phyloP scores from a whole-genome alignment of 2,888 invertebrate genomes.

The Drosophila pegasa region DNA sequence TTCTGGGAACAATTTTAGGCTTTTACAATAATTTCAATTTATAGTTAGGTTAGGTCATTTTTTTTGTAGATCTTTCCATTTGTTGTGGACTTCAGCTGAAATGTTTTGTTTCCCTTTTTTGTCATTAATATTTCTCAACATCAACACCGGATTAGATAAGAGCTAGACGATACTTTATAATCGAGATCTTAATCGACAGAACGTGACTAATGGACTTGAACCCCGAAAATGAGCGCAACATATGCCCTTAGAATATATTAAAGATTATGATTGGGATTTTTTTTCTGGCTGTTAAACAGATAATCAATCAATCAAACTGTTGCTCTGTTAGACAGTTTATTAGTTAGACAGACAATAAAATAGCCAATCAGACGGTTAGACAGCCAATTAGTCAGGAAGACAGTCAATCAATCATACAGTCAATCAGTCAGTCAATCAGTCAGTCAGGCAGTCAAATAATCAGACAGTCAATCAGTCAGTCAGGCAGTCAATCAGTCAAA shows the following conservation, averaged over 20 bases:
- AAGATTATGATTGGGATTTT: too few species aligned
- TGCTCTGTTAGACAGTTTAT: too few species aligned
- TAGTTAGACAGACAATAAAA: too few species aligned
- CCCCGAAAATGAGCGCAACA: too few species aligned
- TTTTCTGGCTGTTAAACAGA: too few species aligned
- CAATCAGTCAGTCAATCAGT: background rate
- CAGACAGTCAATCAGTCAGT: background rate
- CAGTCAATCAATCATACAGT: background rate
- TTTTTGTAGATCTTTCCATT: background rate
- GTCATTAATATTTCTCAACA: background rate
- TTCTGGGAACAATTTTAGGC: too few species aligned
- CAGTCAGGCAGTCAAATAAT: background rate
- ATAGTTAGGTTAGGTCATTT: background rate
- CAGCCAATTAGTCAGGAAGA: too few species aligned
- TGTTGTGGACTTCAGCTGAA: background rate
- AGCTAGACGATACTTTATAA: background rate
- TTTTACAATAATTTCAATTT: background rate
- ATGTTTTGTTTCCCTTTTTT: background rate
- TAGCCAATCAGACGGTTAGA: too few species aligned
- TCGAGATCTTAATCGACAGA: background rate
- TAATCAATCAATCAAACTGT: background rate
- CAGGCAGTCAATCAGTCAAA: too few species aligned
- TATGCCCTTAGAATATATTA: too few species aligned
- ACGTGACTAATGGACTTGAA: background rate
- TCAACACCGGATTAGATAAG: constrained; percentile 1